Evolutionary conservation across 2,113 vertebrate genomes (phyloP), one percentile per base, ranked within the genome.

Genomic region (Xenopus tropicalis): DNA sequence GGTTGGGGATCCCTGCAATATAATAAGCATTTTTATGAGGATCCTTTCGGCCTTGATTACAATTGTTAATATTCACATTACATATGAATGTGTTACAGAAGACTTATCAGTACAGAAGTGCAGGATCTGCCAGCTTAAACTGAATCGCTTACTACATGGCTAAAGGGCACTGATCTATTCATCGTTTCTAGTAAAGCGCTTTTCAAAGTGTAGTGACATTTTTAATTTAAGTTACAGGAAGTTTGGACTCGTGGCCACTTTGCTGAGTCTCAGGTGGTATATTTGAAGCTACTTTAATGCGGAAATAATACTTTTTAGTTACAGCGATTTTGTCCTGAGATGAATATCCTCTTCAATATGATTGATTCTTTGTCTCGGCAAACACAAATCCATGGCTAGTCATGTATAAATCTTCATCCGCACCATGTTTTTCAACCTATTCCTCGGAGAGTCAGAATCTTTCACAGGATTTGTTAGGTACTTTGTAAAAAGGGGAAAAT

Each of bases 401-500:
- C 66, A 69, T 76, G 73, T 76, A 62, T 62, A 42, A 75, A 63
- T 62, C 65, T 51, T 75, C 72, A 68, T 75, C 56, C 67, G 42
- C 72, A 69, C 57, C 57, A n/a, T 75, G 57, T 69, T 69, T 75
- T 62, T 61, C 58, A 43, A 69, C 61, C 54, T 63, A 76, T 63
- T 22, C 66, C 66, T 57, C 19, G 19, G 73, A 69, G 73, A 69
- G 2, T 51, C 20, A 43, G 20, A 63, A 69, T 69, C 66, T 57
- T 69, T 37, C 65, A 23, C 44, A 61, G 46, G 51, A 62, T 63
- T 46, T 69, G 59, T 56, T 61, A 54, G 65, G 56, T 61, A 61
- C 66, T 69, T 62, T 62, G 59, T 9, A 63, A 61, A 44, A 59
- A 43, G 22, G n/a, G 13, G 46, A 12, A 48, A 48, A 48, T 8